Evolutionary conservation across 1,140 invertebrate genomes (phyloP).

Genomic region (Drosophila paulistorum): DNA sequence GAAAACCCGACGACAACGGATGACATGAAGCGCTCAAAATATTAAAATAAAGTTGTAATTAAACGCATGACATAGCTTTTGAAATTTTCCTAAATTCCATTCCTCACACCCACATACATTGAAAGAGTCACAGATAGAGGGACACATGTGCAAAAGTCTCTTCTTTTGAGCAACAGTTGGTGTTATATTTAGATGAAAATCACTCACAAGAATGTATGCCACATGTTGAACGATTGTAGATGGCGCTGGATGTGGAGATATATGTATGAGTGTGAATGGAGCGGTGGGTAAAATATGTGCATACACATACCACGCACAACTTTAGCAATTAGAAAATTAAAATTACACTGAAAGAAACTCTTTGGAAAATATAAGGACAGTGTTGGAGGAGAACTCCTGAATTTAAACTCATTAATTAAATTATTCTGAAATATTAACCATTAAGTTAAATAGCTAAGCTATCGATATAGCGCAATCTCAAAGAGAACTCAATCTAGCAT

Average conservation of each 20-base stretch:
- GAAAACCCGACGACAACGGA: conserved; percentile 46
- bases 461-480: no score
- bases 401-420: no score
- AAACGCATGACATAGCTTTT: conserved; percentile 55
- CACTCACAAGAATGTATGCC: conserved; percentile 57
- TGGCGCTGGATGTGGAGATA: conserved; percentile 10
- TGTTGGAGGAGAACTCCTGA: no score
- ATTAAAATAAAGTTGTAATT: conserved; percentile 81
- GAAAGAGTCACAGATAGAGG: background rate
- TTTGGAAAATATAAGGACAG: no score
- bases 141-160: conserved; percentile 20
- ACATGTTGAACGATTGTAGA: conserved; percentile 36
- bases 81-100: conserved; percentile 25
- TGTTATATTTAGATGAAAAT: conserved; percentile 66
- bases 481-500: no score
- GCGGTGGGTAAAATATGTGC: conserved; percentile 8
- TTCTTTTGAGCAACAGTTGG: conserved; percentile 66
- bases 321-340: conserved; percentile 78
- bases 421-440: no score
- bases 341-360: conserved; percentile 26
- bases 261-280: background rate
- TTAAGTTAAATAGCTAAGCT: no score
- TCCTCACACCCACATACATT: conserved; percentile 8
- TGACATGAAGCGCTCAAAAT: conserved; percentile 64
- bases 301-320: conserved; percentile 38